Evolutionary conservation across 2,888 invertebrate species (phyloP), one percentile per base, ranked within the genome.

Genomic region (Dryocosmus kuriphilus): DNA sequence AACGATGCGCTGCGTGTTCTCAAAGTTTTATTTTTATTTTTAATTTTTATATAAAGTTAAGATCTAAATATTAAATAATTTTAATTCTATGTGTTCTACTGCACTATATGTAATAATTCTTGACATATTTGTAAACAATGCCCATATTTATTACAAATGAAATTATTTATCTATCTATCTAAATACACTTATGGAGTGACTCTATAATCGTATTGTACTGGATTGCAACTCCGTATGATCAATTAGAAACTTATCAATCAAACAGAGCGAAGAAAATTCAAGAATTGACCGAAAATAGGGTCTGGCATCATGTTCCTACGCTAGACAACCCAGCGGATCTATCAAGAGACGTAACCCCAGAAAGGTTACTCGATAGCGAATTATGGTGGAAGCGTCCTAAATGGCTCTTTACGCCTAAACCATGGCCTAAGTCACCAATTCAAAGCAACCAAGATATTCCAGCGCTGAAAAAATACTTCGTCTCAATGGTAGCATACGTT

Each of bases 271-370:
- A 46, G 41, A 46, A 46, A 11, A 16, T 46, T n/a, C n/a, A n/a
- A n/a, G n/a, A n/a, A n/a, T n/a, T n/a, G n/a, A n/a, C n/a, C n/a
- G n/a, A n/a, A n/a, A n/a, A n/a, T n/a, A n/a, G n/a, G n/a, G n/a
- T n/a, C n/a, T n/a, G 74, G 77, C 63, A n/a, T 38, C 67, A 77
- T 46, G 63, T 77, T 30, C 2, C 41, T 2, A 27, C 65, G 1
- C n/a, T 19, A 2, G 38, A 65, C 22, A 75, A 78, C 41, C 75
- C 77, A 11, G 75, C 60, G 8, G 77, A 78, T 22, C 32, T 74
- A 22, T 78, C 75, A 38, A 65, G 77, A 2, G 46, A 19, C 35
- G 3, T 11, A 1, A 16, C 24, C 14, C 14, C 19, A 14, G 32
- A 74, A 30, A 32, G 57, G n/a, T 8, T 65, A 24, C 22, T 38